Evolutionary conservation across 2,113 vertebrate species (phyloP).

Genomic region (Callionymus lyra): DNA sequence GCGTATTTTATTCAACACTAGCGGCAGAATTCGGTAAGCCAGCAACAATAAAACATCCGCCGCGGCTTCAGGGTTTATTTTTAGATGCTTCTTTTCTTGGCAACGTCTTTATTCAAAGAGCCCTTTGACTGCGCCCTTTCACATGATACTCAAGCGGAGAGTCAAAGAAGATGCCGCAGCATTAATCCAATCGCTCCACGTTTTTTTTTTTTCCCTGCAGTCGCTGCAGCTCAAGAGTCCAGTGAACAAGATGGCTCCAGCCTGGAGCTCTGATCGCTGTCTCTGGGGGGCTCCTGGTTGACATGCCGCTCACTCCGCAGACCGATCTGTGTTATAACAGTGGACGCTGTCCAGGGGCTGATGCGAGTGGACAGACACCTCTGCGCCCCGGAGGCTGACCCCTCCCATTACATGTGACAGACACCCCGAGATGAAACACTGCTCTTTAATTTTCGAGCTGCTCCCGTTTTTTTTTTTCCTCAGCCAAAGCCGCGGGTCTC

Average conservation of each 20-base stretch:
- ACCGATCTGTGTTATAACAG: constrained; percentile 32
- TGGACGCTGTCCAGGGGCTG: constrained; percentile 40
- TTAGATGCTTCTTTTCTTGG: too few relatives aligned
- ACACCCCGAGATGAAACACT: constrained; percentile 50
- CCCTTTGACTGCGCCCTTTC: too few relatives aligned
- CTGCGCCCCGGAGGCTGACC: constrained; percentile 40
- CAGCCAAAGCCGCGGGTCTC: constrained; percentile 10
- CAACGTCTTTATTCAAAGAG: too few relatives aligned
- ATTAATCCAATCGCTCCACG: neutral
- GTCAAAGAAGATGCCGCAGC: too few relatives aligned
- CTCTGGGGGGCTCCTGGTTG: constrained; percentile 40
- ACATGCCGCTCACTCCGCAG: constrained; percentile 40
- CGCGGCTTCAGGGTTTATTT: too few relatives aligned
- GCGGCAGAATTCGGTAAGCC: too few relatives aligned
- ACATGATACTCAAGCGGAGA: too few relatives aligned
- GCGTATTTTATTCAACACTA: too few relatives aligned
- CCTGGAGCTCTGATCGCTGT: constrained; percentile 24
- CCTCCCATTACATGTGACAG: constrained; percentile 50
- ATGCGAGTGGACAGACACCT: constrained; percentile 36
- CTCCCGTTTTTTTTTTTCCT: constrained; percentile 50
- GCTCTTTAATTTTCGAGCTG: constrained; percentile 52
- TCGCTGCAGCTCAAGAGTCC: neutral
- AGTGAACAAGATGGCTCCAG: neutral
- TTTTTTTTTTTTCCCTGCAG: neutral
- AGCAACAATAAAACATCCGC: too few relatives aligned